Evolutionary conservation across 1,140 invertebrate species (phyloP).

Genomic region (Anastrepha ludens): DNA sequence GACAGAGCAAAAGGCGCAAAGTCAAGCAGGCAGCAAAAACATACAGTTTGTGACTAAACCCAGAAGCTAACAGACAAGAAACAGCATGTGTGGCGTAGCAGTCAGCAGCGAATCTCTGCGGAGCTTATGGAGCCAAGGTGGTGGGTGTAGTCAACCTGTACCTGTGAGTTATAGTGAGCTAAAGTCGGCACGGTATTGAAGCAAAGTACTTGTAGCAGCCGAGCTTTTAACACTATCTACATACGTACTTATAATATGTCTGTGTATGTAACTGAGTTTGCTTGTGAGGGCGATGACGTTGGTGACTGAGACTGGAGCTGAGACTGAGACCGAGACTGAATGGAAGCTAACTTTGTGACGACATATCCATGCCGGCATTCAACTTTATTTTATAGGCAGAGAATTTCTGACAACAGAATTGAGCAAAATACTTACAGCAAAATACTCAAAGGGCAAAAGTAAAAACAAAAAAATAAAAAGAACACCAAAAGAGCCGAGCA

Average conservation of each 20-base stretch:
- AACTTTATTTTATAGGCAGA: neutral
- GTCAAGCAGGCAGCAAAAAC: constrained; percentile 33
- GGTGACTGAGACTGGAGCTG: neutral
- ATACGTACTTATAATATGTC: neutral
- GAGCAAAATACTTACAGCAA: neutral
- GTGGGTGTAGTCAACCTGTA: neutral
- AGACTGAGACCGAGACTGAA: neutral
- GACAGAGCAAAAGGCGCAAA: constrained; percentile 35
- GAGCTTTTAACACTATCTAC: neutral
- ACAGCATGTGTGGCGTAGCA: neutral
- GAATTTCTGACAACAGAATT: neutral
- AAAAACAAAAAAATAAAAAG: neutral
- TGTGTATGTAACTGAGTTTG: neutral
- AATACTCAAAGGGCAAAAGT: neutral
- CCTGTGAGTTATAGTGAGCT: neutral
- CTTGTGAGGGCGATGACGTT: neutral
- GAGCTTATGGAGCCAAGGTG: neutral
- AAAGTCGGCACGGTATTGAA: neutral
- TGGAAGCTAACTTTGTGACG: neutral
- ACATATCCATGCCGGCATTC: too few species aligned
- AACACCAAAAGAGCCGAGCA: neutral
- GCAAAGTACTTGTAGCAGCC: neutral
- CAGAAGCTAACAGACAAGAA: neutral
- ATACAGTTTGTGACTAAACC: neutral
- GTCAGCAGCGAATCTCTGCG: neutral